Conservation (phyloP, 2,888 invertebrate species). For the Agrotis ipsilon region DNA sequence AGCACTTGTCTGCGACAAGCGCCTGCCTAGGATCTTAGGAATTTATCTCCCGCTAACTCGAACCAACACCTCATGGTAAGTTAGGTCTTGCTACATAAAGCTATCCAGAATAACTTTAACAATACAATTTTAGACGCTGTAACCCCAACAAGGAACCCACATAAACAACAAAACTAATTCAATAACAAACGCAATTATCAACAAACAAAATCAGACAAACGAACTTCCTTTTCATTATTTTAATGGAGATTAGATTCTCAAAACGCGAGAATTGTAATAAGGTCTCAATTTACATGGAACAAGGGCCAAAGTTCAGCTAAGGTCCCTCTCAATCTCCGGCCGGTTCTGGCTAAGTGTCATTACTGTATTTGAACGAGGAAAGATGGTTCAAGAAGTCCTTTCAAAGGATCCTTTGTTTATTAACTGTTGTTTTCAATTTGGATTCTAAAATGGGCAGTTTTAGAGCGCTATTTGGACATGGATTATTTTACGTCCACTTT, state of each 20-base stretch:
- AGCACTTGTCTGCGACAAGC: too few relatives aligned
- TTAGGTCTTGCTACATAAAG: too few relatives aligned
- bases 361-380: conserved; percentile 66
- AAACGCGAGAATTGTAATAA: conserved; percentile 61
- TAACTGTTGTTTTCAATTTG: conserved; percentile 57
- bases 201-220: conserved; percentile 47
- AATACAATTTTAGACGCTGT: neutral
- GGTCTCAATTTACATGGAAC: conserved; percentile 67
- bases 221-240: conserved; percentile 60
- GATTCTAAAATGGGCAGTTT: conserved; percentile 30
- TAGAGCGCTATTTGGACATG: neutral
- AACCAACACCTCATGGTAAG: too few relatives aligned
- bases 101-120: neutral
- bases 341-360: conserved; percentile 69
- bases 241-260: conserved; percentile 62
- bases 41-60: too few relatives aligned
- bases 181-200: conserved; percentile 40
- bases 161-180: conserved; percentile 44
- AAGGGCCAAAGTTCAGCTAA: conserved; percentile 64
- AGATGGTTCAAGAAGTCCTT: conserved; percentile 47
- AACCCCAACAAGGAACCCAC: neutral
- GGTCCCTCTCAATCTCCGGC: conserved; percentile 69
- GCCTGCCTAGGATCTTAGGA: too few relatives aligned
- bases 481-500: neutral
- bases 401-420: conserved; percentile 52